A percentile compares a stretch with the other conserved stretches of the same genome.
Conservation (phyloP, 2,888 invertebrate genomes). For the Nasonovia ribisnigri region DNA sequence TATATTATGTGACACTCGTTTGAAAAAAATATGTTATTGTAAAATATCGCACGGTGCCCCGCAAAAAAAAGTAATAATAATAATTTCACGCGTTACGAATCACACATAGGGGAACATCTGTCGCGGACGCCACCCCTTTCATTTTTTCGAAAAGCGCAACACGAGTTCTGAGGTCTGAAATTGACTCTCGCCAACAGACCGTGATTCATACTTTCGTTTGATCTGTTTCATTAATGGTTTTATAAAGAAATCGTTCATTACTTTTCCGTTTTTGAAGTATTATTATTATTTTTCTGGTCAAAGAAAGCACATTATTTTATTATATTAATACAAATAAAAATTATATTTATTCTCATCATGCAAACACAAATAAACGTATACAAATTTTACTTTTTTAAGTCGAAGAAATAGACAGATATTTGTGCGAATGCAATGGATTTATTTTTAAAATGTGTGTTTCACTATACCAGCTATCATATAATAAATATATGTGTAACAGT, state of each 20-base stretch:
- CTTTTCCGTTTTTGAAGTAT: background rate
- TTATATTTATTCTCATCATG: background rate
- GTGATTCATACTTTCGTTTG: slow-evolving; percentile 48
- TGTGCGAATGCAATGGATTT: background rate
- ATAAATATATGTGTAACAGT: background rate
- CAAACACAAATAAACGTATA: background rate
- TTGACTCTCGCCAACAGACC: slow-evolving; percentile 30
- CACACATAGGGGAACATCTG: slow-evolving; percentile 56
- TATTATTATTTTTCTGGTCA: background rate
- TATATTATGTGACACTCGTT: slow-evolving; percentile 54
- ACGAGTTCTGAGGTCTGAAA: slow-evolving; percentile 40
- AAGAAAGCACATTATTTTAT: background rate
- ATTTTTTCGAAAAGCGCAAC: slow-evolving; percentile 6
- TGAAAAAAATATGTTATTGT: slow-evolving; percentile 56
- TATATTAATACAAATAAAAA: background rate
- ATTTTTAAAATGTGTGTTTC: background rate
- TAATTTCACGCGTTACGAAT: slow-evolving; percentile 65
- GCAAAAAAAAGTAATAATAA: slow-evolving; percentile 57
- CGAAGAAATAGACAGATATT: background rate
- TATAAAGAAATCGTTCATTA: background rate
- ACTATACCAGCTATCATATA: background rate
- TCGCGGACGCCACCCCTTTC: slow-evolving; percentile 58
- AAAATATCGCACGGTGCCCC: slow-evolving; percentile 61
- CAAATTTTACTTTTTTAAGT: background rate
- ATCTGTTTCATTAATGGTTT: slow-evolving; percentile 23